These are phyloP conservation scores for Sinocyclocheilus anshuiensis DNA, from an alignment of 2,113 vertebrate species.

Conservation along the genomic window DNA sequence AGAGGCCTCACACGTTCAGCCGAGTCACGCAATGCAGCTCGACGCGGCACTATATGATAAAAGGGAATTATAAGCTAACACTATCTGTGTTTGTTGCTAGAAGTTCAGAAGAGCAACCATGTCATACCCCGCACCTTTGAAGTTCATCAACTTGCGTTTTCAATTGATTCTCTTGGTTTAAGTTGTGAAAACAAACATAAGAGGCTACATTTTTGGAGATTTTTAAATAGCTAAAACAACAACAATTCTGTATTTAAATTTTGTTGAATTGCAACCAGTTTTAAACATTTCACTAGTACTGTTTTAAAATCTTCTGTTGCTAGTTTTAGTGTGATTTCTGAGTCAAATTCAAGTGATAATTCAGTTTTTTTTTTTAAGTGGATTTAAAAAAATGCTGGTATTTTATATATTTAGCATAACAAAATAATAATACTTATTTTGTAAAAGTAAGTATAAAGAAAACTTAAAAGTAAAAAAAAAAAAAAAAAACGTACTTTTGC, in stretches of 20 bases:
- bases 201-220: not conserved
- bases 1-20: not conserved
- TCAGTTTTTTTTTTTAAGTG: too few species aligned
- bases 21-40: conserved; percentile 50
- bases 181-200: not conserved
- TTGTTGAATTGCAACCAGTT: not conserved
- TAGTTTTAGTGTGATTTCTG: not conserved
- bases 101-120: conserved; percentile 32
- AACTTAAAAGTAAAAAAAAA: too few species aligned
- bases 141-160: not conserved
- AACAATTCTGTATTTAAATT: not conserved
- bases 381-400: not conserved
- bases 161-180: not conserved
- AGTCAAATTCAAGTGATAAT: not conserved
- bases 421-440: not conserved
- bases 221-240: not conserved
- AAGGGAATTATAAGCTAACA: not conserved
- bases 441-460: too few species aligned
- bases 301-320: not conserved
- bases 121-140: conserved; percentile 44
- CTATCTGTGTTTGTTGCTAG: conserved; percentile 49
- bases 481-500: too few species aligned
- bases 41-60: conserved; percentile 6
- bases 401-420: not conserved
- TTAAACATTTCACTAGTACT: not conserved